Base-by-base conservation (phyloP, 2,797 vertebrate genomes). In the Botia kubotai region DNA sequence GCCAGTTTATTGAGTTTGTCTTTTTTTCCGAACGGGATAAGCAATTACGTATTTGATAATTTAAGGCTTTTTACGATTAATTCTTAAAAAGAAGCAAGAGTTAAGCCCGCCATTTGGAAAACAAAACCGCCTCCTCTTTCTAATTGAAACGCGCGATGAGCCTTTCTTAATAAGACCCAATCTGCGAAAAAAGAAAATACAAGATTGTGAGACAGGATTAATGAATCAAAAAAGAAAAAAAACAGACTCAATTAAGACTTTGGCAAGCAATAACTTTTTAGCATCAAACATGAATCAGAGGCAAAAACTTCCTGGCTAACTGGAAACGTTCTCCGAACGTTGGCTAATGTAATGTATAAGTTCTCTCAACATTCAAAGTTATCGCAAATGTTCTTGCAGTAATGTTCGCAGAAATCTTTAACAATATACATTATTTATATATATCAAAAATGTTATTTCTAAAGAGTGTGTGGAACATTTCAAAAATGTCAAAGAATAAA, bases 1-100 rank as follows among this genome's bases (percentile, higher is more conserved):
- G 75, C 76, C 82, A 82, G 58, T 36, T 74, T 16, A 46, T 62
- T 60, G 33, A 19, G 33, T 70, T 68, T 82, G 84, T 83, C 39
- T 43, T 43, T 57, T 86, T 87, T 79, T 84, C 26, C 83, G 77
- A 68, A 82, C 71, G 46, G 67, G 71, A 63, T 80, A 85, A 88
- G 91, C 89, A 90, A 93, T 90, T 88, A 89, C 88, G 87, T 80
- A 90, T 83, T 62, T 62, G 6, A 62, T 26, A 78, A 79, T 82
- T 88, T 89, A 86, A 87, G 29, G 85, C 75, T 75, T 72, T 79
- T 88, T 79, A 85, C 87, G 79, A 91, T 92, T 87, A 88, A 87
- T 80, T 87, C 80, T 84, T 87, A 75, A 88, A 86, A 79, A 79
- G 76, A 43, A 70, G 58, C 70, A 81, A 81, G 80, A 84, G 85